Evolutionary conservation across 2,888 invertebrate species (phyloP).

Genomic region (Octodonta nipae): DNA sequence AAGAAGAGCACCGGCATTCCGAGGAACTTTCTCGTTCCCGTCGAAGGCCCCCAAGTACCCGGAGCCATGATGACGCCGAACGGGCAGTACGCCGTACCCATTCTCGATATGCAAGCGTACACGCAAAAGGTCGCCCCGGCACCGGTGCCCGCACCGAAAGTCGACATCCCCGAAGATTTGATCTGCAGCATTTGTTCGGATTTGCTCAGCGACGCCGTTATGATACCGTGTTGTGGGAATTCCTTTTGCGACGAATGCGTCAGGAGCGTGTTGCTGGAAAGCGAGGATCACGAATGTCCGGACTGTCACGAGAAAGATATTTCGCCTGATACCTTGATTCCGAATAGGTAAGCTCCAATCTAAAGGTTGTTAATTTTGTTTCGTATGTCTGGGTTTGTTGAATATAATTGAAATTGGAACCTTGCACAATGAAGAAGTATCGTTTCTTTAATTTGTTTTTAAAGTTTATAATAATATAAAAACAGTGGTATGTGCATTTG

Average conservation of each 20-base stretch:
- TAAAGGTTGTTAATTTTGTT: too few relatives aligned
- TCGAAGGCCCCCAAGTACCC: slow-evolving; percentile 75
- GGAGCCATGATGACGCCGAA: slow-evolving; percentile 84
- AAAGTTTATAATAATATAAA: too few relatives aligned
- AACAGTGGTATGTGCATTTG: too few relatives aligned
- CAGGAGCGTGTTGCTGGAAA: slow-evolving; percentile 73
- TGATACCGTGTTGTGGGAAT: slow-evolving; percentile 96
- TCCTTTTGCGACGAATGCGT: slow-evolving; percentile 99
- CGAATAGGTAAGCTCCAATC: slow-evolving; percentile 43
- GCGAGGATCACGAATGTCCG: slow-evolving; percentile 90
- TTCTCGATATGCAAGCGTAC: slow-evolving; percentile 77
- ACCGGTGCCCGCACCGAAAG: slow-evolving; percentile 45
- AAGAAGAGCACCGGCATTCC: slow-evolving; percentile 96
- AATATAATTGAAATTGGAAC: slow-evolving; percentile 2
- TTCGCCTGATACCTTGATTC: slow-evolving; percentile 83
- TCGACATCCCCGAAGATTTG: slow-evolving; percentile 80
- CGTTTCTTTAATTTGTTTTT: not conserved
- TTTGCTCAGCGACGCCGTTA: slow-evolving; percentile 85
- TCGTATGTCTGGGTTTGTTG: not conserved
- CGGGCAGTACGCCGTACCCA: slow-evolving; percentile 78
- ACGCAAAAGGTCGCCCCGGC: slow-evolving; percentile 35
- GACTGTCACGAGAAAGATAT: slow-evolving; percentile 86
- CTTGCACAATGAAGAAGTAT: too few relatives aligned
- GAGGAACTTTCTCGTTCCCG: slow-evolving; percentile 85
- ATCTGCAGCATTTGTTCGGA: slow-evolving; percentile 87